phyloP scores from a whole-genome alignment of 2,113 vertebrate species.

The Phaethon lepturus region DNA sequence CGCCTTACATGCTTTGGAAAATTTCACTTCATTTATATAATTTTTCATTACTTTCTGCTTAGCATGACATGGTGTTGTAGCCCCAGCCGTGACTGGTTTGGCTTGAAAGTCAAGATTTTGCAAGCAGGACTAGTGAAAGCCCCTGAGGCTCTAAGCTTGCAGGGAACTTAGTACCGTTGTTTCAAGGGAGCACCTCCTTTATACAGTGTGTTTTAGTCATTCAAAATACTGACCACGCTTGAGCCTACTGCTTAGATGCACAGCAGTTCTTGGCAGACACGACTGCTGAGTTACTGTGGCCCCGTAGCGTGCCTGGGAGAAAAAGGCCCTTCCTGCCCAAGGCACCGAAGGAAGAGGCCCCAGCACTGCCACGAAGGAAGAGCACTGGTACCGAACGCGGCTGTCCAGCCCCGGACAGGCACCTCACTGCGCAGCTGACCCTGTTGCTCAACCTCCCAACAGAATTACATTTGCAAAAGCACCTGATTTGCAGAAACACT shows the following conservation, averaged over 20 bases:
- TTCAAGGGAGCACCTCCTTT: background rate
- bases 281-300: background rate
- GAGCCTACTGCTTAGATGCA: background rate
- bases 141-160: background rate
- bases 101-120: slow-evolving; percentile 52
- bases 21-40: background rate
- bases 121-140: background rate
- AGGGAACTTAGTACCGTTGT: background rate
- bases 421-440: background rate
- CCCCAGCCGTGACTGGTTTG: background rate
- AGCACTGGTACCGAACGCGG: background rate
- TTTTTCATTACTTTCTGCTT: slow-evolving; percentile 29
- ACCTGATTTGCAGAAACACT: background rate
- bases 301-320: background rate
- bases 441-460: background rate
- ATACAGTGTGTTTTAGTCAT: background rate
- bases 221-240: background rate
- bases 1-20: background rate
- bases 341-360: background rate
- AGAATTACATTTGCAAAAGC: background rate
- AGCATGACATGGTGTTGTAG: background rate
- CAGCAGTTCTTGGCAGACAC: background rate
- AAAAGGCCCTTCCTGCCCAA: background rate
- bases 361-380: background rate
- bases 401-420: background rate